These are phyloP conservation scores for Callipepla californica DNA, from an alignment of 2,113 vertebrate genomes.

Conservation along the genomic window DNA sequence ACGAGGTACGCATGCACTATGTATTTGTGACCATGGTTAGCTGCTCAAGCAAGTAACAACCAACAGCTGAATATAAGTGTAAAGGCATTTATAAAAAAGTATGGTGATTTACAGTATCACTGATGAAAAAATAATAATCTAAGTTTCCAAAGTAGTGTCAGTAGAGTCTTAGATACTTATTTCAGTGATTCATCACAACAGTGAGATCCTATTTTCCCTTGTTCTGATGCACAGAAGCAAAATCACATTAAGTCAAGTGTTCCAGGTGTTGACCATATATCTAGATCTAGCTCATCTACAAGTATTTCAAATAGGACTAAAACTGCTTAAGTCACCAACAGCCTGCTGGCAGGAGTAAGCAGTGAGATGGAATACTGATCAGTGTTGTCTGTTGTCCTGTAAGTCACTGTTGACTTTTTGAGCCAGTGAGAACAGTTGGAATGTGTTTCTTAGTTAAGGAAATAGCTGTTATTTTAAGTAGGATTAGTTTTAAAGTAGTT, in stretches of 20 bases:
- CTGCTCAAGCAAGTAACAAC: background rate
- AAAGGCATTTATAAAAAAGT: background rate
- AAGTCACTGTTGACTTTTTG: background rate
- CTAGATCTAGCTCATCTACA: background rate
- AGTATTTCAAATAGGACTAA: background rate
- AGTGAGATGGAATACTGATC: background rate
- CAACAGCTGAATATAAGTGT: background rate
- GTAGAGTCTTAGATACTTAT: background rate
- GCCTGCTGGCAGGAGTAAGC: background rate
- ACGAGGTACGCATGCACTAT: constrained; percentile 79
- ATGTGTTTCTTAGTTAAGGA: background rate
- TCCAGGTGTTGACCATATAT: background rate
- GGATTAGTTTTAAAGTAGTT: background rate
- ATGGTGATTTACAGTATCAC: background rate
- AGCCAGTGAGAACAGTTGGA: background rate
- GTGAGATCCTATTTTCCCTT: background rate
- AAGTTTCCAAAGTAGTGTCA: background rate
- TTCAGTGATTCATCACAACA: background rate
- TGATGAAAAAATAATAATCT: background rate
- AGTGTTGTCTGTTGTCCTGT: background rate
- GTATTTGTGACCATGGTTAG: background rate
- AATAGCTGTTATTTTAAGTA: background rate
- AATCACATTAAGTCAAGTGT: background rate
- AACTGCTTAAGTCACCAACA: background rate
- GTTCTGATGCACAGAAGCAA: background rate